Evolutionary conservation across 1,140 invertebrate species (phyloP).

Genomic region (Zaprionus camerounensis): DNA sequence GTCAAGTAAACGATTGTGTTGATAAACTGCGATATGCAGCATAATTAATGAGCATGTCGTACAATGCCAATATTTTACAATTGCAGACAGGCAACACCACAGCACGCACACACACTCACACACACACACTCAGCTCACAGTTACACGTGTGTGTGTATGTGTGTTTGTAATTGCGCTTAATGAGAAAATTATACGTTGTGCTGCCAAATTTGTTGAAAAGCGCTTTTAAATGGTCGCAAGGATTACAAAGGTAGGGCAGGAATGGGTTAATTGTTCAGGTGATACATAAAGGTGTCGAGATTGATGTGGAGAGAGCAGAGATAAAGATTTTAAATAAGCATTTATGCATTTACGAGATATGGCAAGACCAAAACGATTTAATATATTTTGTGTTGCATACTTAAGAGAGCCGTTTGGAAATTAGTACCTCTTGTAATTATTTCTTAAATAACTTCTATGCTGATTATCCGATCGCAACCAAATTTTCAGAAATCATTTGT

Average conservation of each 20-base stretch:
- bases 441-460: no score
- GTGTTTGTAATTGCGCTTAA: slow-evolving; percentile 71
- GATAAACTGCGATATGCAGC: slow-evolving; percentile 79
- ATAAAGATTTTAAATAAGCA: not conserved
- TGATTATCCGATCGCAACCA: no score
- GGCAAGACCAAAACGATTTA: no score
- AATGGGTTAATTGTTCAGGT: not conserved
- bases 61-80: slow-evolving; percentile 81
- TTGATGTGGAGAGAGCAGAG: not conserved
- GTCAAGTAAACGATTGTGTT: slow-evolving; percentile 78
- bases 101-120: slow-evolving; percentile 13
- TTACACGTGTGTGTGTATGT: slow-evolving; percentile 24
- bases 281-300: not conserved
- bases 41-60: slow-evolving; percentile 81
- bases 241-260: not conserved
- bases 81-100: slow-evolving; percentile 44
- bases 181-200: slow-evolving; percentile 72
- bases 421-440: no score
- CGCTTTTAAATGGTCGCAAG: not conserved
- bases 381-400: no score
- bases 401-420: no score
- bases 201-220: slow-evolving; percentile 59
- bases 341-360: not conserved
- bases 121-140: not conserved
- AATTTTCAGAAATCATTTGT: no score